Conservation (phyloP, 2,797 vertebrate genomes). For the Gymnopithys bicolor region DNA sequence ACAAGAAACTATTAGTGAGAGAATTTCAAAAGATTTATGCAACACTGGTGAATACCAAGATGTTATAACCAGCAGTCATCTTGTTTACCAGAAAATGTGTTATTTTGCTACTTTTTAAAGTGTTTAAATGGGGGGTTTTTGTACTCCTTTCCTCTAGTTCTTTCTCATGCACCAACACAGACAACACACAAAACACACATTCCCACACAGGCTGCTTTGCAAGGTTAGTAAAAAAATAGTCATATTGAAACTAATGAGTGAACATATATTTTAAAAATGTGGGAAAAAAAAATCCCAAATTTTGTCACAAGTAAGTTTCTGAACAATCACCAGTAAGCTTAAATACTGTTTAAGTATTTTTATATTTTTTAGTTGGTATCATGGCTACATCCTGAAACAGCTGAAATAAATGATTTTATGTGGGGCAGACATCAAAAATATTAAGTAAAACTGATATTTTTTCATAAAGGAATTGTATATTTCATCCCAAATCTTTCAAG, state of each 20-base stretch:
- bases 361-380: neutral
- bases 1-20: conserved; percentile 43
- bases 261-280: neutral
- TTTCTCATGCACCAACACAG: neutral
- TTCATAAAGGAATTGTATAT: neutral
- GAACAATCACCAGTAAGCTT: neutral
- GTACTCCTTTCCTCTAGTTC: neutral
- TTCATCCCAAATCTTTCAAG: neutral
- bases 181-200: no score
- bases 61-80: neutral
- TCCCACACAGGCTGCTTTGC: neutral
- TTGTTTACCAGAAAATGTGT: neutral
- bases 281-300: neutral
- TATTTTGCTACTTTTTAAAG: neutral
- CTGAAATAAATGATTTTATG: neutral
- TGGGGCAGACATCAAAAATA: neutral
- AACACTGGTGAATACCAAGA: conserved; percentile 18
- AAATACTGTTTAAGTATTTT: neutral
- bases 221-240: neutral
- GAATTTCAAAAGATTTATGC: conserved; percentile 38
- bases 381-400: neutral
- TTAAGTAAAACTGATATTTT: neutral
- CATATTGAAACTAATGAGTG: neutral
- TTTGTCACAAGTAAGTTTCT: neutral
- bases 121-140: neutral